phyloP scores from a whole-genome alignment of 2,888 invertebrate genomes.

The Tupiocoris notatus region DNA sequence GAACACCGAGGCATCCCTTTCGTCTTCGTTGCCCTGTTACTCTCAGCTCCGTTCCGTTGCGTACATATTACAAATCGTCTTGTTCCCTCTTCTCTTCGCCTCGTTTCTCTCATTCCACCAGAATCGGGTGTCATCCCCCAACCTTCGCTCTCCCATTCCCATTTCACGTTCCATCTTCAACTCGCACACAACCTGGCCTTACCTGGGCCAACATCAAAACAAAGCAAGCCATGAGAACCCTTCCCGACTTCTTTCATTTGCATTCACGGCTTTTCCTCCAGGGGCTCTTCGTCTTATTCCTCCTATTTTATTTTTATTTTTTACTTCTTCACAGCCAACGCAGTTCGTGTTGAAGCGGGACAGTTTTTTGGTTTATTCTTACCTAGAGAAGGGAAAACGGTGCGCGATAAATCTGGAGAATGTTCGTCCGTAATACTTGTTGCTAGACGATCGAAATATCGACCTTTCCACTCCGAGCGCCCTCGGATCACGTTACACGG shows the following conservation, averaged over 20 bases:
- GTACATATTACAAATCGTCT: not conserved
- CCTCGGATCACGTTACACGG: constrained; percentile 5
- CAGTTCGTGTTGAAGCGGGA: not conserved
- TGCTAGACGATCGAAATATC: constrained; percentile 5
- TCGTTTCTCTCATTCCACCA: not conserved
- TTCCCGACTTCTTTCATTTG: not conserved
- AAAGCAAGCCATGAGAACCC: constrained; percentile 9
- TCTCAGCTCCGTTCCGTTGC: not conserved
- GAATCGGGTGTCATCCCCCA: not conserved
- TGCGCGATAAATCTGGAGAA: constrained; percentile 9
- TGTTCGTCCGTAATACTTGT: not conserved
- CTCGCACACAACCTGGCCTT: constrained; percentile 3
- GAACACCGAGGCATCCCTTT: not conserved
- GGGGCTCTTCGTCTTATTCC: not conserved
- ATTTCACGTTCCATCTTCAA: not conserved
- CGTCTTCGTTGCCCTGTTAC: too few relatives aligned
- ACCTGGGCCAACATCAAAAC: constrained; percentile 11
- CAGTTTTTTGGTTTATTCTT: constrained; percentile 23
- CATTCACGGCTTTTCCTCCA: not conserved
- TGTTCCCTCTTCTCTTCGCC: too few relatives aligned
- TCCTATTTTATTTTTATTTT: constrained; percentile 2
- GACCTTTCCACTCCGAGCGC: constrained; percentile 5
- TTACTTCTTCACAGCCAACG: not conserved
- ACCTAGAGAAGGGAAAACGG: not conserved
- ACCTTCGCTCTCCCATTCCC: not conserved